phyloP scores from a whole-genome alignment of 2,888 invertebrate genomes.

The Oeneis ivallda region DNA sequence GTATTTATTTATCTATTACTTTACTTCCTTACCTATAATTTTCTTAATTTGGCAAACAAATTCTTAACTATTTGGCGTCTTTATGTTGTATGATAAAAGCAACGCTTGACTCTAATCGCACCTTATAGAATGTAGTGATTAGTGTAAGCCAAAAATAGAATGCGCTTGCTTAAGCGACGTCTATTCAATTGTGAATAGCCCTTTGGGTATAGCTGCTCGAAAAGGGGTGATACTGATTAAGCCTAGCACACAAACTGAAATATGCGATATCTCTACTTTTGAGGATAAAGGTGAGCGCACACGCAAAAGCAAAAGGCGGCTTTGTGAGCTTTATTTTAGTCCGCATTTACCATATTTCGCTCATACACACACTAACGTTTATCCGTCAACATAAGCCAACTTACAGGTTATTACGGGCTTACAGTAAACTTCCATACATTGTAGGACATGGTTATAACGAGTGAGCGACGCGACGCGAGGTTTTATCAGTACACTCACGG shows the following conservation, averaged over 20 bases:
- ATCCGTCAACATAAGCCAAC: constrained; percentile 33
- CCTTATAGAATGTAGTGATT: constrained; percentile 6
- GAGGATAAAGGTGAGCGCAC: constrained; percentile 7
- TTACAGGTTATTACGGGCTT: constrained; percentile 33
- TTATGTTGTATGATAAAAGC: constrained; percentile 1
- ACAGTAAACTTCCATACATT: constrained; percentile 32
- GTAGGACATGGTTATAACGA: constrained; percentile 29
- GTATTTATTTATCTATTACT: no score
- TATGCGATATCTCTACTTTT: constrained; percentile 5
- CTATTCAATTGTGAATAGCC: constrained; percentile 13
- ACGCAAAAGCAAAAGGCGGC: not conserved
- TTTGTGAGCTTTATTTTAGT: constrained; percentile 25
- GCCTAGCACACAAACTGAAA: constrained; percentile 4
- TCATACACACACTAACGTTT: constrained; percentile 32
- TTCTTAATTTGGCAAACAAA: no score
- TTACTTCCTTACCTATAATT: no score
- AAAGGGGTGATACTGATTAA: not conserved
- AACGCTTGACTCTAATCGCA: constrained; percentile 8
- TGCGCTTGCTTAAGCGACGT: not conserved
- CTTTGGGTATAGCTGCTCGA: not conserved
- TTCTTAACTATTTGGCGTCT: not conserved
- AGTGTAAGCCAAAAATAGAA: constrained; percentile 1
- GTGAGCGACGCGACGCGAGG: constrained; percentile 18
- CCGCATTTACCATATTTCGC: constrained; percentile 39
- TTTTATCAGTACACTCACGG: constrained; percentile 31